Conservation (phyloP, 2,797 vertebrate genomes). For the Graptemys geographica region DNA sequence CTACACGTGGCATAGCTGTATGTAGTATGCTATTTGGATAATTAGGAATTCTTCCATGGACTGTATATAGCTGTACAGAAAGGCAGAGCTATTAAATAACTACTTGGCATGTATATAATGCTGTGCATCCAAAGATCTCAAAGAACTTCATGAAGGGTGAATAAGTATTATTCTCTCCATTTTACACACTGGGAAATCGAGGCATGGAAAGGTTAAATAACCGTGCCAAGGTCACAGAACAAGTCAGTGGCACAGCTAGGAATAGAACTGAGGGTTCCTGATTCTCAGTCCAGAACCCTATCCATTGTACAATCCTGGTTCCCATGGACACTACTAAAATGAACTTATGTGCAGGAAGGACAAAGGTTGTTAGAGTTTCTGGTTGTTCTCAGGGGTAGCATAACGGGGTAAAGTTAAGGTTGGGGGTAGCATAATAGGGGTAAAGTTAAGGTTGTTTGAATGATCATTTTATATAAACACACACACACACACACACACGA, state of each 20-base stretch:
- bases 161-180: not conserved
- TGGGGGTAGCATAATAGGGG: not conserved
- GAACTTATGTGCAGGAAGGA: not conserved
- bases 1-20: accelerated
- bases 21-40: not conserved
- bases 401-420: not conserved
- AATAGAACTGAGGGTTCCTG: accelerated
- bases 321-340: not conserved
- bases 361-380: not conserved
- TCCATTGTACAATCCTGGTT: not conserved
- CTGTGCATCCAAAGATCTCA: not conserved
- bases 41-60: not conserved
- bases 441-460: not conserved
- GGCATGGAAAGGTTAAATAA: not conserved
- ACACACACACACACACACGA: too few species aligned
- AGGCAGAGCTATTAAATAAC: not conserved
- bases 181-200: not conserved
- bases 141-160: not conserved
- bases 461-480: not conserved
- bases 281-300: accelerated
- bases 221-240: not conserved
- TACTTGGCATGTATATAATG: accelerated
- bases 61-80: not conserved
- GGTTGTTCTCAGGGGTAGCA: not conserved
- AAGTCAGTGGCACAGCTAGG: not conserved